Evolutionary conservation across 2,888 invertebrate species (phyloP), one percentile per base, ranked within the genome.

Genomic region (Nymphalis urticae): DNA sequence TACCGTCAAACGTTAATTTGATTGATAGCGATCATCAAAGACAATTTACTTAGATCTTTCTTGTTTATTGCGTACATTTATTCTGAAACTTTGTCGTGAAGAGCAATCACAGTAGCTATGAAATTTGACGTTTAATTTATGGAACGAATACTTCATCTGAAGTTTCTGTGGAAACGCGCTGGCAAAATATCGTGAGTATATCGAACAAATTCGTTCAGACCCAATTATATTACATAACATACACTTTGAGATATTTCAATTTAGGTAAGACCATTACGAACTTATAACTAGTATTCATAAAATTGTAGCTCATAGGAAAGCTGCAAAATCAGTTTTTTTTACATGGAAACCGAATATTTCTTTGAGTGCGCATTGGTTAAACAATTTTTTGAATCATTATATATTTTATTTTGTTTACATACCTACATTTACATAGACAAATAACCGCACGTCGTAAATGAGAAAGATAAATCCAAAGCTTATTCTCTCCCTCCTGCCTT

Each of bases 41-140:
- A 48, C 54, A 36, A 62, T 48, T 66, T n/a, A 36, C 48, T 56
- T 48, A 61, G 48, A 17, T 56, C 62, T 36, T 56, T 32, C 24
- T 66, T 62, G 48, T 62, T 67, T 56, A 62, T 62, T 67, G n/a
- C 50, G 36, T 50, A 62, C 36, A 48, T 67, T 62, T 62, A 48
- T 62, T 24, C 42, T 54, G 42, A 64, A 69, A 69, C 50, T 64
- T 68, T 60, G 62, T 59, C 56, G 32, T 42, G 54, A 64, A 65
- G 65, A 71, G 66, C 72, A 70, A 69, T 70, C 67, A 58, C 62
- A 59, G 64, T 66, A 51, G 70, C 66, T 70, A 48, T 47, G 62
- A 65, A 70, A 72, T 72, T 73, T 69, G 69, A 71, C 70, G 67
- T 69, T 64, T 72, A 69, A 73, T 72, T 72, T 73, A 67, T 65